phyloP scores from a whole-genome alignment of 2,888 invertebrate genomes.

The Globia sparganii region DNA sequence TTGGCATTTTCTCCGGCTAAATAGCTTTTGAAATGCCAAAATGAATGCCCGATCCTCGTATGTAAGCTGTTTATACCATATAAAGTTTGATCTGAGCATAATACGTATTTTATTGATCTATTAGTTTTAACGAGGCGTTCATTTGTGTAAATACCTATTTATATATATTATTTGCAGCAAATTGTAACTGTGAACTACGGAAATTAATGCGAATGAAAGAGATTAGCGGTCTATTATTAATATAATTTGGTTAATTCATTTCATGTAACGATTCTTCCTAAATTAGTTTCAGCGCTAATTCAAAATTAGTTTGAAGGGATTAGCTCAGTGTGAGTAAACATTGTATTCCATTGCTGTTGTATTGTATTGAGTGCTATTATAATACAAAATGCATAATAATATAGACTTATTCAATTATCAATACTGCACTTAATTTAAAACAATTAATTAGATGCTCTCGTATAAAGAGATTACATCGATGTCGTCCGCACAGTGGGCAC shows the following conservation, averaged over 20 bases:
- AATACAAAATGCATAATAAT: not conserved
- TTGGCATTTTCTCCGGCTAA: conserved; percentile 56
- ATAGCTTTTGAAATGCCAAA: conserved; percentile 64
- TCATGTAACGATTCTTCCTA: conserved; percentile 23
- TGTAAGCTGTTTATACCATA: conserved; percentile 54
- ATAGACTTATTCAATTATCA: not conserved
- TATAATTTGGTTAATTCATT: conserved; percentile 37
- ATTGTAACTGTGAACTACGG: conserved; percentile 26
- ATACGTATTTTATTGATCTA: conserved; percentile 50
- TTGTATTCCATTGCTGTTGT: not conserved
- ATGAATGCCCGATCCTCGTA: conserved; percentile 52
- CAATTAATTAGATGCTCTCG: conserved; percentile 44
- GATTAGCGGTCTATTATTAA: conserved; percentile 32
- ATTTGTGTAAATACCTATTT: conserved; percentile 32
- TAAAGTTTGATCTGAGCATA: conserved; percentile 40
- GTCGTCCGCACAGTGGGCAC: conserved; percentile 48
- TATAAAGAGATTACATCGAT: conserved; percentile 66
- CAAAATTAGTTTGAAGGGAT: conserved; percentile 29
- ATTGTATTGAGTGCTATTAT: not conserved
- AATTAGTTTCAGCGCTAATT: conserved; percentile 37
- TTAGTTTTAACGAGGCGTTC: conserved; percentile 47
- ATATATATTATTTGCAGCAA: conserved; percentile 13
- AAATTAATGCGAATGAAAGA: conserved; percentile 16
- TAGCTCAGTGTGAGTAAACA: conserved; percentile 12
- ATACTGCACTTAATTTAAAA: conserved; percentile 20